phyloP scores from a whole-genome alignment of 2,888 invertebrate species.

The Lasioglossum morio region DNA sequence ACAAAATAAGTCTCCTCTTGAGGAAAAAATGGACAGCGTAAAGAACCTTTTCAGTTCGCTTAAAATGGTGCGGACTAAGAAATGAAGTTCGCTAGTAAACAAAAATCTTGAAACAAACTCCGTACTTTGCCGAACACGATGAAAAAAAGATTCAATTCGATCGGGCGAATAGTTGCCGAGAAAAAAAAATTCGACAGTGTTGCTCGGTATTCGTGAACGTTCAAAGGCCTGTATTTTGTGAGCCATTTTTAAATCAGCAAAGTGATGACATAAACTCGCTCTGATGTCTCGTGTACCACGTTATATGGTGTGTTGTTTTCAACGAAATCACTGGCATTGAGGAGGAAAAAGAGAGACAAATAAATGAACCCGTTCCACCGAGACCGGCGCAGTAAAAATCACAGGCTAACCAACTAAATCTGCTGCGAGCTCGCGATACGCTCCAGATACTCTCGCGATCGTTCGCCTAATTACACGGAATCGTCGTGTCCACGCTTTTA shows the following conservation, averaged over 20 bases:
- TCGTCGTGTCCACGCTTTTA: background rate
- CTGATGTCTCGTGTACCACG: background rate
- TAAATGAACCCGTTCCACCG: background rate
- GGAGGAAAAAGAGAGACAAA: background rate
- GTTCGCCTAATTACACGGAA: constrained; percentile 7
- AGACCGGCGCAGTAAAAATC: background rate
- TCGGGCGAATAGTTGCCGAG: background rate
- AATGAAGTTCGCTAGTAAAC: background rate
- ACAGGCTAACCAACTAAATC: background rate
- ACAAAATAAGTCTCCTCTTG: background rate
- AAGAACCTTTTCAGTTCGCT: background rate
- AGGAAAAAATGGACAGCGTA: background rate
- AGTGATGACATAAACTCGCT: background rate
- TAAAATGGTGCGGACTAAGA: background rate
- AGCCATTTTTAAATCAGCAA: background rate
- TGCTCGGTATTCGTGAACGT: background rate
- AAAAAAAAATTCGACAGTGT: background rate
- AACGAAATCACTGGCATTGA: background rate
- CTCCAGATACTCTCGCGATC: background rate
- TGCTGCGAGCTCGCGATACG: constrained; percentile 1
- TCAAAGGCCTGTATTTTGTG: background rate
- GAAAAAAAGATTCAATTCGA: background rate
- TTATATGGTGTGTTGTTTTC: background rate
- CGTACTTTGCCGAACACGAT: background rate
- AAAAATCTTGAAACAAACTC: no score